Base-by-base conservation (phyloP, 2,888 invertebrate genomes). In the Heliconius hortense region DNA sequence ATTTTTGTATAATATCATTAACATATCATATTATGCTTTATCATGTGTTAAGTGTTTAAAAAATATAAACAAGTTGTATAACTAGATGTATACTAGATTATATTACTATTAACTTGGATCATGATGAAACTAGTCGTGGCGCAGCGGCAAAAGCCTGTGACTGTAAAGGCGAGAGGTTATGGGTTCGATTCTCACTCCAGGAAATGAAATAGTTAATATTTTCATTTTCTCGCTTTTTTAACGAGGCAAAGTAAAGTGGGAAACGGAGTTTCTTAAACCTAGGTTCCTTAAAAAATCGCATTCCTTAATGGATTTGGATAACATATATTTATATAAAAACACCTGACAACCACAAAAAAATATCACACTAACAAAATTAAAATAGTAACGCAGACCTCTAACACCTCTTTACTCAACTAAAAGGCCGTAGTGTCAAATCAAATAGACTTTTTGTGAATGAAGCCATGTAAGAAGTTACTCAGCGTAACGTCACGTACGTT, bases 401-500 rank as follows among this genome's bases (percentile, higher is more conserved):
- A 64, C 24, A 68, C 76, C 78, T 66, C 71, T 80, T 81, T 81
- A 79, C 80, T 77, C 80, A 80, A 63, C 74, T 79, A 76, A 77
- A 79, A 82, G 81, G 81, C 77, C 80, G 39, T 64, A 74, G 82
- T 85, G 86, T 86, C 83, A 86, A 83, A 84, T 82, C 85, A 83
- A 87, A 85, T 82, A 81, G 60, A 77, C 78, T 86, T 87, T 87
- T 87, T 88, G 82, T 85, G 82, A 86, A 86, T 85, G 84, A 80
- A 79, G 80, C 77, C 79, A 82, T 84, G 82, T 79, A 81, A 84
- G 82, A 80, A 79, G 79, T 80, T 84, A 87, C 82, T 85, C 82
- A 85, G 81, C 81, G 83, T 72, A 80, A 80, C 84, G 85, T 85
- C 88, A 90, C 89, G 89, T 89, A 84, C 78, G 72, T 82, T 83